A percentile compares a stretch with the other conserved stretches of the same genome.
Conservation (phyloP, 2,113 vertebrate species). For the Cnemophilus loriae region DNA sequence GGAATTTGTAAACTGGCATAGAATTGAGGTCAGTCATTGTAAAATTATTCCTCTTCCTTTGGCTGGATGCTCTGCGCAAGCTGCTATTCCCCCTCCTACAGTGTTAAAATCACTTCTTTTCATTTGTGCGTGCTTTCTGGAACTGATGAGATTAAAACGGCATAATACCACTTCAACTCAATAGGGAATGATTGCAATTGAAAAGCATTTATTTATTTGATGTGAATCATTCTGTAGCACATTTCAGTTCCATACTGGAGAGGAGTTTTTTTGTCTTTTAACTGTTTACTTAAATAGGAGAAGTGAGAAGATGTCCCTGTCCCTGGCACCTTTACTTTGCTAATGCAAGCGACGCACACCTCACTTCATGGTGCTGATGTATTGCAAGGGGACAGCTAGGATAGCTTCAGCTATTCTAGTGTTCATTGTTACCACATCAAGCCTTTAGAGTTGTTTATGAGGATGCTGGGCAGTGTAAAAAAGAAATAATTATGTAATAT, state of each 20-base stretch:
- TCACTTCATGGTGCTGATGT: background rate
- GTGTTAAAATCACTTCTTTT: background rate
- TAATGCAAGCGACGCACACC: background rate
- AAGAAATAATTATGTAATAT: background rate
- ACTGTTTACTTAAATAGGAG: background rate
- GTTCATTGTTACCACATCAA: background rate
- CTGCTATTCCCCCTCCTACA: background rate
- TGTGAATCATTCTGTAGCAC: background rate
- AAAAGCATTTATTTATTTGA: slow-evolving; percentile 41
- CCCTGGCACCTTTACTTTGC: background rate
- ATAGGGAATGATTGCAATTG: slow-evolving; percentile 30
- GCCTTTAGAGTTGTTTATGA: background rate
- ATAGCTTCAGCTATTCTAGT: background rate
- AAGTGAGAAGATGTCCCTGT: background rate
- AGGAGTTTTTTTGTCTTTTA: background rate
- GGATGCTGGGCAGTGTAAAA: background rate
- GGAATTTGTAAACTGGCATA: background rate
- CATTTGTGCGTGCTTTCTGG: background rate
- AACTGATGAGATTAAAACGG: slow-evolving; percentile 14
- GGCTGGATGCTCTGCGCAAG: background rate
- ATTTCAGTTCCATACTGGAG: background rate
- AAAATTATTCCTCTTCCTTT: slow-evolving; percentile 6
- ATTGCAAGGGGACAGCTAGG: background rate
- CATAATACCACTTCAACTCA: slow-evolving; percentile 20
- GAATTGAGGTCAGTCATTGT: background rate